Base-by-base conservation (phyloP, 2,888 invertebrate genomes). In the Tuta absoluta region DNA sequence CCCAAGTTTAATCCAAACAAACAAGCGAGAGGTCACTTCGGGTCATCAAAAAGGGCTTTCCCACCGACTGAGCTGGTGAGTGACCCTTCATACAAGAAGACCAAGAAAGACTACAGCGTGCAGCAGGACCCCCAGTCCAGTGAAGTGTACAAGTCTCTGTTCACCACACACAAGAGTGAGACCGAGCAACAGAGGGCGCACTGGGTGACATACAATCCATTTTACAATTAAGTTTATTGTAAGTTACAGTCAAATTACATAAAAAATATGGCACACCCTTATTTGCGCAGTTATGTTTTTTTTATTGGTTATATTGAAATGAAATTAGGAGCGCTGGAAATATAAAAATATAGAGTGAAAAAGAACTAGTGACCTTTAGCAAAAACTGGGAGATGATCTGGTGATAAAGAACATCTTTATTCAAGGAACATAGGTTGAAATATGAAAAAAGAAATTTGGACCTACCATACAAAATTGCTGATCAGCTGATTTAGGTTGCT, bases 151-250 rank as follows among this genome's bases (percentile, higher is more conserved):
- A 99, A 99, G 85, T 98, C 98, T 1, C 85, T 99, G 62, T 99
- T 99, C 80, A 99, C 98, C 0, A 94, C 96, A 10, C 98, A 98
- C 80, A 94, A 96, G 77, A 95, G 94, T 63, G 99, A 98, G 64
- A 93, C 96, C 75, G 95, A 96, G 63, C 98, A 99, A 82, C 93
- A 95, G 56, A 94, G 96, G 73, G 98, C 98, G 1, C 98, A 99
- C 83, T 99, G 99, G 99, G 95, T 99, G 64, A 99, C 99, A 0
- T 98, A 98, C 78, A 99, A 99, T 93, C 99, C 99, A 61, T 97
- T 97, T 86, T 97, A 97, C 83, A 97, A 97, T 89, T 96, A 89
- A 91, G 64, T 60, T 24, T 21, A 56, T 33, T 23, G 51, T 51
- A 5, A 48, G 2, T 21, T 19, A n/a, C 17, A 45, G 8, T n/a